Evolutionary conservation across 1,140 invertebrate genomes (phyloP).

Genomic region (Bombus confusus): DNA sequence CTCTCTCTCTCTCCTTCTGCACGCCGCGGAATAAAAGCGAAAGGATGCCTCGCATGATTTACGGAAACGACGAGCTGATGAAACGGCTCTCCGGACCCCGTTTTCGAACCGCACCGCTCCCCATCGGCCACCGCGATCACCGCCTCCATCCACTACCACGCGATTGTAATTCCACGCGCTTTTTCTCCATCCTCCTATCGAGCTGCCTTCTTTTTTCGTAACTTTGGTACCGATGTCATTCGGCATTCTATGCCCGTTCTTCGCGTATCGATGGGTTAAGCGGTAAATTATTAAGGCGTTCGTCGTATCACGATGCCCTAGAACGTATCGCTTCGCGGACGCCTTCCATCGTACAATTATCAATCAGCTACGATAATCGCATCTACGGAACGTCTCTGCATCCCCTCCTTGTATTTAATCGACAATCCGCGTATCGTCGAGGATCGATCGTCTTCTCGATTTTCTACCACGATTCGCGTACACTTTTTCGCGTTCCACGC

Average conservation of each 20-base stretch:
- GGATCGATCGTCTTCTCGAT: no score
- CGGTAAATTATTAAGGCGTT: neutral
- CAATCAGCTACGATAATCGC: no score
- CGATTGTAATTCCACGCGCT: neutral
- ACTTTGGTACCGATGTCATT: neutral
- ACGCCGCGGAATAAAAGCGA: slow-evolving; percentile 36
- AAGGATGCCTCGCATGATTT: slow-evolving; percentile 45
- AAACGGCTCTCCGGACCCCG: slow-evolving; percentile 2
- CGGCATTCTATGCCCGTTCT: no score
- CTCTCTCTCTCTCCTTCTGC: neutral
- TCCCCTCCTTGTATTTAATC: no score
- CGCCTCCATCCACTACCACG: neutral
- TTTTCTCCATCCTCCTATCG: neutral
- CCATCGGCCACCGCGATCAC: neutral
- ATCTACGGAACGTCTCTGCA: no score
- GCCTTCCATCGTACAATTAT: no score
- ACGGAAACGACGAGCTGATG: slow-evolving; percentile 44
- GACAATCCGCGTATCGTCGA: no score
- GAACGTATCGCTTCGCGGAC: no score
- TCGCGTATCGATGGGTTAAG: neutral
- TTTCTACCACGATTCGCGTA: no score
- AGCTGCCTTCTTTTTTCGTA: neutral
- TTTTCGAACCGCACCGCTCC: neutral
- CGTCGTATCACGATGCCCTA: no score
- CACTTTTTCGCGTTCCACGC: no score